These are phyloP conservation scores for Ochotona princeps DNA, from an alignment of 2,113 vertebrate genomes.

Conservation along the genomic window DNA sequence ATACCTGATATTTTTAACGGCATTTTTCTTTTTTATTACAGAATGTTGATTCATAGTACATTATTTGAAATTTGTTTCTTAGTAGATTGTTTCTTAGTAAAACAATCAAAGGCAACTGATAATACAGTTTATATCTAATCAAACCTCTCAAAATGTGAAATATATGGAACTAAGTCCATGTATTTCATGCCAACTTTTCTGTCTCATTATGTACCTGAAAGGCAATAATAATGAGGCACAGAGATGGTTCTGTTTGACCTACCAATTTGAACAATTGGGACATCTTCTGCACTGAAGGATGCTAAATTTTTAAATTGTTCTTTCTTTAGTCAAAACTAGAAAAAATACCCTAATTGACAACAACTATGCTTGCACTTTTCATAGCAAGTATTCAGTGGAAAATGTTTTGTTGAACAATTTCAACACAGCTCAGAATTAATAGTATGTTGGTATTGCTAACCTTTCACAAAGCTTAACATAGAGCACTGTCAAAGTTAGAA, in stretches of 20 bases:
- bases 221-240: neutral
- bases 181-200: neutral
- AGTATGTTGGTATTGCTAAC: neutral
- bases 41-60: neutral
- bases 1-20: slow-evolving; percentile 16
- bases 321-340: slow-evolving; percentile 16
- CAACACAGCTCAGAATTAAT: neutral
- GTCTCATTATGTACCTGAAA: neutral
- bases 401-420: slow-evolving; percentile 25
- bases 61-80: slow-evolving; percentile 51
- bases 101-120: slow-evolving; percentile 1
- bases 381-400: neutral
- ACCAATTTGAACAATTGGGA: neutral
- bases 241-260: neutral
- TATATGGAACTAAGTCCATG: neutral
- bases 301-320: neutral
- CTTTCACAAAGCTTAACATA: slow-evolving; percentile 10
- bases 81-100: neutral
- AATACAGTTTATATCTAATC: neutral
- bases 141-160: slow-evolving; percentile 47
- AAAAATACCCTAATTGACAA: neutral
- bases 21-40: slow-evolving; percentile 31
- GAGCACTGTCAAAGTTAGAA: neutral
- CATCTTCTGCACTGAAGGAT: neutral
- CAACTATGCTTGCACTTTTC: neutral